Percentiles rank a stretch among this genome's conserved stretches.
Conservation (phyloP, 2,888 invertebrate genomes). For the Eumerus sabulonum region DNA sequence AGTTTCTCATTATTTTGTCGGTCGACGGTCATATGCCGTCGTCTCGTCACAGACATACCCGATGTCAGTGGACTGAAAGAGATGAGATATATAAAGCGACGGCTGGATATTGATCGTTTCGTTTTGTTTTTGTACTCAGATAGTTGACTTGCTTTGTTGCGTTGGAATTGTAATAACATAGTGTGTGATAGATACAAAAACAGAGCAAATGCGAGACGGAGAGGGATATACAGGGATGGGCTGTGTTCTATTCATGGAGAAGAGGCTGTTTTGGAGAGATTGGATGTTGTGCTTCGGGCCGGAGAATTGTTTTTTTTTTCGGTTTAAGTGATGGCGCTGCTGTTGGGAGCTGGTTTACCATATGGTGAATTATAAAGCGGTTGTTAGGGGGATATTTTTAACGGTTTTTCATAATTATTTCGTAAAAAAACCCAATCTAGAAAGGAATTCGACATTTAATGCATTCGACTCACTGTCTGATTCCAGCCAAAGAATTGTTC, state of each 20-base stretch:
- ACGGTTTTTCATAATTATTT: too few species aligned
- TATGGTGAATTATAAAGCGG: slow-evolving; percentile 37
- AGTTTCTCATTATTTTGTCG: too few species aligned
- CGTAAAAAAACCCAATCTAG: too few species aligned
- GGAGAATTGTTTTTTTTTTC: too few species aligned
- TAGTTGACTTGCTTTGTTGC: slow-evolving; percentile 40
- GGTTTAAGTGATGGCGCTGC: slow-evolving; percentile 23
- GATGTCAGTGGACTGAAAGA: slow-evolving; percentile 6
- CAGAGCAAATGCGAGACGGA: slow-evolving; percentile 48
- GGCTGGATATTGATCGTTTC: slow-evolving; percentile 51
- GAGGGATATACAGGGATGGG: background rate
- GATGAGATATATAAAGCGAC: slow-evolving; percentile 8
- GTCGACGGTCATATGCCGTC: too few species aligned
- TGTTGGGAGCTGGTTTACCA: background rate
- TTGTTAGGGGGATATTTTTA: background rate
- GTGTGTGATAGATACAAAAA: slow-evolving; percentile 58
- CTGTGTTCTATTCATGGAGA: slow-evolving; percentile 20
- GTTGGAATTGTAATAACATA: slow-evolving; percentile 58
- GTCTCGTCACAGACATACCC: too few species aligned
- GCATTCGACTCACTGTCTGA: too few species aligned
- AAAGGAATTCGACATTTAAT: too few species aligned
- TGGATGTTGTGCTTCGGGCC: slow-evolving; percentile 7
- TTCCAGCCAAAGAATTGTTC: too few species aligned
- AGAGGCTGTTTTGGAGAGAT: slow-evolving; percentile 42
- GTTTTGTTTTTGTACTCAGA: slow-evolving; percentile 8